phyloP scores from a whole-genome alignment of 2,797 vertebrate genomes.

The Okamejei kenojei region DNA sequence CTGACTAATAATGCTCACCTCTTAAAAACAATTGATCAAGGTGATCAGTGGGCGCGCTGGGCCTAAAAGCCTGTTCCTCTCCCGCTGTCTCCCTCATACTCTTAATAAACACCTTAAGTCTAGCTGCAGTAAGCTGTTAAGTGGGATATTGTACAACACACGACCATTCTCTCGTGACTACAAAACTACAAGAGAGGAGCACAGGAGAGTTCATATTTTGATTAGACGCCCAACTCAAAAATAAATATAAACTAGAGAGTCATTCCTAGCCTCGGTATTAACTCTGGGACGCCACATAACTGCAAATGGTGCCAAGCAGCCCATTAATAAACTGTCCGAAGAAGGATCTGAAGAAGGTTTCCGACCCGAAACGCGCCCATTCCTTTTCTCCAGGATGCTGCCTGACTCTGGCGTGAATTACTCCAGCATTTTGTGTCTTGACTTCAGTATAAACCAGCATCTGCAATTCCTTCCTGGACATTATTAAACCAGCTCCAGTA shows the following conservation, averaged over 20 bases:
- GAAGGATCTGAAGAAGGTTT: too few relatives aligned
- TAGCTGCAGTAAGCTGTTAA: neutral
- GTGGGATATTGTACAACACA: neutral
- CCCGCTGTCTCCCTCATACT: too few relatives aligned
- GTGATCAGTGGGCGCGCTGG: too few relatives aligned
- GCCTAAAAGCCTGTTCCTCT: too few relatives aligned
- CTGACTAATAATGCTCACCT: neutral
- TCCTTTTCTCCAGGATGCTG: too few relatives aligned
- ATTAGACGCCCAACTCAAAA: neutral
- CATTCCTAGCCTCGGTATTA: neutral
- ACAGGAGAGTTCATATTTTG: neutral
- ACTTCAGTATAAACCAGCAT: too few relatives aligned
- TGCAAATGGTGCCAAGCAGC: neutral
- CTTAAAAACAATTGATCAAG: too few relatives aligned
- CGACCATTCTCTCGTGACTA: neutral
- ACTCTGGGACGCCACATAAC: neutral
- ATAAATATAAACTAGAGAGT: neutral
- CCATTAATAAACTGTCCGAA: neutral
- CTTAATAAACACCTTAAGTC: neutral
- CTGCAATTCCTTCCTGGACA: too few relatives aligned
- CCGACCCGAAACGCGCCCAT: too few relatives aligned
- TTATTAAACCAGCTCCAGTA: neutral
- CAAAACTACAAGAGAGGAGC: neutral
- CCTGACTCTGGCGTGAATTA: too few relatives aligned
- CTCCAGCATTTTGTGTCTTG: too few relatives aligned